A percentile compares a stretch with the other conserved stretches of the same genome.
Evolutionary conservation across 2,113 vertebrate species (phyloP).

Genomic region (Oncorhynchus masou): DNA sequence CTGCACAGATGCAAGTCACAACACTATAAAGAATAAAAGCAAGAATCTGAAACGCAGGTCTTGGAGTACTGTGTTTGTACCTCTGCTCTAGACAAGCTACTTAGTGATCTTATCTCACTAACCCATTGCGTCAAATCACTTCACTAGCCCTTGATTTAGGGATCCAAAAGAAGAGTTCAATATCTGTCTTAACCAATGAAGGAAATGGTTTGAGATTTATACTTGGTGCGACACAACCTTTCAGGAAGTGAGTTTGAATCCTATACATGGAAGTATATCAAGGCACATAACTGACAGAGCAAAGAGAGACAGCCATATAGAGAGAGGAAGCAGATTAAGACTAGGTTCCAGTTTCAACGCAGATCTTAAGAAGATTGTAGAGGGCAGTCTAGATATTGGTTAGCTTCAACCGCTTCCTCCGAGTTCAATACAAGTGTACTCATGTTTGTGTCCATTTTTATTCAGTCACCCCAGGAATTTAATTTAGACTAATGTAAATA

Average conservation of each 20-base stretch:
- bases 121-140: not conserved
- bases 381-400: not conserved
- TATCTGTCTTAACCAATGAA: not conserved
- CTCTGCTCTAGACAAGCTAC: not conserved
- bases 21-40: not conserved
- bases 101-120: not conserved
- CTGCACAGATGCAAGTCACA: not conserved
- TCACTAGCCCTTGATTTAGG: too few species aligned
- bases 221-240: not conserved
- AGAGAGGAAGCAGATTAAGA: not conserved
- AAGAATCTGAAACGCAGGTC: not conserved
- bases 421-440: not conserved
- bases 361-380: not conserved
- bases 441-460: not conserved
- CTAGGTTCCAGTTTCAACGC: not conserved
- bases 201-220: not conserved
- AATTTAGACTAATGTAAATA: too few species aligned
- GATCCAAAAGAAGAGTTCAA: too few species aligned
- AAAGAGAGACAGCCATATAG: not conserved
- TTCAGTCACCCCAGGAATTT: not conserved
- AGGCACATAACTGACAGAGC: constrained; percentile 3
- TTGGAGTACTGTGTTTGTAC: not conserved
- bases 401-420: not conserved
- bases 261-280: not conserved
- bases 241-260: not conserved